Percentiles rank a stretch among this genome's conserved stretches.
Conservation (phyloP, 2,888 invertebrate species). For the Nyleta sp. region DNA sequence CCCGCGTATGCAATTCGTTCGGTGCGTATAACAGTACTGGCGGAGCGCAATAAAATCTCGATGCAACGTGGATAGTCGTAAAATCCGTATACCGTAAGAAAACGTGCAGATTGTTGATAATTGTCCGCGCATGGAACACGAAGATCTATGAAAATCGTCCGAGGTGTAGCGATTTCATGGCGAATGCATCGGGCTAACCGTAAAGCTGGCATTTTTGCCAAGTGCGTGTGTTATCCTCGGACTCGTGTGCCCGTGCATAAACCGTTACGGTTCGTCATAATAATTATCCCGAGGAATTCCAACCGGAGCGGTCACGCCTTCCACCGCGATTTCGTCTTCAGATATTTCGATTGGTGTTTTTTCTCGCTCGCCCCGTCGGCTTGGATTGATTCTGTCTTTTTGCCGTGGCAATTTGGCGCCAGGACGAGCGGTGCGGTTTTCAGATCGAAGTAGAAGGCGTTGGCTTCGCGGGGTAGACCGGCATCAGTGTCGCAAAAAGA, state of each 20-base stretch:
- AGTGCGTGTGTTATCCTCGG: constrained; percentile 38
- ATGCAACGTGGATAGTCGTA: constrained; percentile 50
- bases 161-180: constrained; percentile 44
- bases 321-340: neutral
- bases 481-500: too few relatives aligned
- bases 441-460: too few relatives aligned
- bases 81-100: constrained; percentile 55
- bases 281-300: constrained; percentile 45
- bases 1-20: constrained; percentile 46
- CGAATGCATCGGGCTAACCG: constrained; percentile 43
- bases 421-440: too few relatives aligned
- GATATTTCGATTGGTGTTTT: neutral
- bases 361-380: neutral
- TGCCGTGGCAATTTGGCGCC: too few relatives aligned
- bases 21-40: constrained; percentile 48
- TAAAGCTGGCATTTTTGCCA: constrained; percentile 47
- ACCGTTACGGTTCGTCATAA: constrained; percentile 51
- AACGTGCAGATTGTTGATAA: constrained; percentile 53
- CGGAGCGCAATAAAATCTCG: constrained; percentile 39
- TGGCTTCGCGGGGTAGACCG: too few relatives aligned
- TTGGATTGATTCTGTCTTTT: too few relatives aligned
- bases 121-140: constrained; percentile 40
- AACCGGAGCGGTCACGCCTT: constrained; percentile 30
- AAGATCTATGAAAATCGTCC: constrained; percentile 50
- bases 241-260: constrained; percentile 25